Percentiles rank a stretch among this genome's conserved stretches.
Conservation (phyloP, 2,797 vertebrate genomes). For the Characodon lateralis region DNA sequence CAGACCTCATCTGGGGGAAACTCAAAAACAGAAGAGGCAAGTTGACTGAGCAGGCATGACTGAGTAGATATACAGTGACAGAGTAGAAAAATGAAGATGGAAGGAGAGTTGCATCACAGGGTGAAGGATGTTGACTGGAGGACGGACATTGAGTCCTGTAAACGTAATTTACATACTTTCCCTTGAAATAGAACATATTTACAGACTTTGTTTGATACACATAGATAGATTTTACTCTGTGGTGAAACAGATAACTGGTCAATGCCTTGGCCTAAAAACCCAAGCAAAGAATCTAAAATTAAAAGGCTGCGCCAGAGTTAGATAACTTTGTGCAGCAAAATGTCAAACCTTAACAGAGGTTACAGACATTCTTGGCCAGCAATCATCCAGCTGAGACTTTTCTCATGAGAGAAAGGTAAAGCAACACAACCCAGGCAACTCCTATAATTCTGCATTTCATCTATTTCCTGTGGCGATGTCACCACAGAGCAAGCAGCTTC, state of each 20-base stretch:
- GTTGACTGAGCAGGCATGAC: conserved; percentile 37
- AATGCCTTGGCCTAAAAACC: conserved; percentile 18
- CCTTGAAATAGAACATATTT: conserved; percentile 15
- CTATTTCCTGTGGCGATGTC: not conserved
- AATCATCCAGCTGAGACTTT: conserved; percentile 39
- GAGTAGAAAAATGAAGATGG: conserved; percentile 42
- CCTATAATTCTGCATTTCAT: conserved; percentile 6
- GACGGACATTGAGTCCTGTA: not conserved
- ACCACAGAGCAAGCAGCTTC: conserved; percentile 2
- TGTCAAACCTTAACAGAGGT: conserved; percentile 42
- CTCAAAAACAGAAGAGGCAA: conserved; percentile 21
- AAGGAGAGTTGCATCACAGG: conserved; percentile 21
- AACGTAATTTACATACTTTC: conserved; percentile 18
- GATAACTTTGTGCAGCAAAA: conserved; percentile 32
- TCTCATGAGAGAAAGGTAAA: conserved; percentile 23
- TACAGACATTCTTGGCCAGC: conserved; percentile 33
- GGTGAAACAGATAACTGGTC: not conserved
- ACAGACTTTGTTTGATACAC: not conserved
- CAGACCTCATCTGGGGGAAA: conserved; percentile 21
- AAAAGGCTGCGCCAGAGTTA: conserved; percentile 15
- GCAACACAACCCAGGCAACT: conserved; percentile 7
- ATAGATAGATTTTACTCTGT: not conserved
- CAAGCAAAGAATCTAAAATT: conserved; percentile 22
- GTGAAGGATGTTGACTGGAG: conserved; percentile 7
- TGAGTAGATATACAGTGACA: conserved; percentile 44